These are phyloP conservation scores for Lophius americanus DNA, from an alignment of 2,797 vertebrate species.

Conservation along the genomic window DNA sequence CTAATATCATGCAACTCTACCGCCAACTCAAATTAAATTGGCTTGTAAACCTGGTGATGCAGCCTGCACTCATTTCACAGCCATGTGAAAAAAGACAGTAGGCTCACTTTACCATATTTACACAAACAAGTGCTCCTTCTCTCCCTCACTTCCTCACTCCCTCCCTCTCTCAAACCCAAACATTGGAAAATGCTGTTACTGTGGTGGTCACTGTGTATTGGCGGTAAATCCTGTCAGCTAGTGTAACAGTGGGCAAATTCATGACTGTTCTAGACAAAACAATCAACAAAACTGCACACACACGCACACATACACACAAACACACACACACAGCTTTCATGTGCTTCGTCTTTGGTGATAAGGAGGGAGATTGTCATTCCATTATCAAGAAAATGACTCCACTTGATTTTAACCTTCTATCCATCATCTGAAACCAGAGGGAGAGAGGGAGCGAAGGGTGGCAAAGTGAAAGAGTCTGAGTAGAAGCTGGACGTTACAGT, in stretches of 20 bases:
- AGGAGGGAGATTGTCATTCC: constrained; percentile 63
- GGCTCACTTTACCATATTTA: too few relatives aligned
- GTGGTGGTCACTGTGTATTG: constrained; percentile 69
- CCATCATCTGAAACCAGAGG: constrained; percentile 29
- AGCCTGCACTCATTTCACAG: too few relatives aligned
- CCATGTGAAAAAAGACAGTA: too few relatives aligned
- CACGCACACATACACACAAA: constrained; percentile 4
- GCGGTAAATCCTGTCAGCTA: constrained; percentile 59
- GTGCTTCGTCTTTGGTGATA: constrained; percentile 67
- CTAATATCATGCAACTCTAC: too few relatives aligned
- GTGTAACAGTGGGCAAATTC: constrained; percentile 67
- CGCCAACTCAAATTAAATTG: background rate
- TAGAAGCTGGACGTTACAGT: background rate
- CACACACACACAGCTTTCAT: constrained; percentile 45
- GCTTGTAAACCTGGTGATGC: background rate
- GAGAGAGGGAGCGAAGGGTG: constrained; percentile 10
- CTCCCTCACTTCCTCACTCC: too few relatives aligned
- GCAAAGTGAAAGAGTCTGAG: background rate
- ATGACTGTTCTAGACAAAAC: constrained; percentile 72
- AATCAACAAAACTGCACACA: constrained; percentile 46
- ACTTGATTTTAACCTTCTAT: constrained; percentile 60
- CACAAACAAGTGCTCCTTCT: too few relatives aligned
- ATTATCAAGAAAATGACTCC: constrained; percentile 55
- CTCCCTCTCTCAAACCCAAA: too few relatives aligned
- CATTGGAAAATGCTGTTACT: constrained; percentile 12